Percentiles rank a stretch among this genome's conserved stretches.
phyloP scores from a whole-genome alignment of 2,888 invertebrate genomes.

The Catocala nupta region DNA sequence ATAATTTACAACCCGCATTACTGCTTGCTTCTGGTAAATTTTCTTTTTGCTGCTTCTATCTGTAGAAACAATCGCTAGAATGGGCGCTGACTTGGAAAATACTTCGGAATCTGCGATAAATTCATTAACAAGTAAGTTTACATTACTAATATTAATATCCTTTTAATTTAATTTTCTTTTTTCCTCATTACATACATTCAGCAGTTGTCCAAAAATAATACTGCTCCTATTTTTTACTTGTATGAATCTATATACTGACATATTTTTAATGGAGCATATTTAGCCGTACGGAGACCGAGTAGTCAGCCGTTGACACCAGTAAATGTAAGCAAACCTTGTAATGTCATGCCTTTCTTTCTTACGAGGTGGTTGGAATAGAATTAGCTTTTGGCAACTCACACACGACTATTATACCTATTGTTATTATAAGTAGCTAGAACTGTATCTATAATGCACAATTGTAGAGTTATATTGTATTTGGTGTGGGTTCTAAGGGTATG shows the following conservation, averaged over 20 bases:
- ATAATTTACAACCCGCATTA: no score
- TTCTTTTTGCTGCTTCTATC: slow-evolving; percentile 31
- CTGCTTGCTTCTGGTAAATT: slow-evolving; percentile 14
- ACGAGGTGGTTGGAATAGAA: slow-evolving; percentile 29
- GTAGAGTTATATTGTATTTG: slow-evolving; percentile 19
- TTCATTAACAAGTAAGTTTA: slow-evolving; percentile 74
- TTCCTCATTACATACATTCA: no score
- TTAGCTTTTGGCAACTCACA: slow-evolving; percentile 36
- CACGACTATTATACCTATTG: slow-evolving; percentile 19
- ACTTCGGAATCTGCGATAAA: slow-evolving; percentile 80
- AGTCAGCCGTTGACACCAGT: slow-evolving; percentile 62
- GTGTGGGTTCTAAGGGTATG: slow-evolving; percentile 5
- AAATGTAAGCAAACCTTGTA: slow-evolving; percentile 63
- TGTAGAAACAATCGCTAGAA: slow-evolving; percentile 77
- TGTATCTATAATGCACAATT: slow-evolving; percentile 14
- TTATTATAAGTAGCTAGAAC: slow-evolving; percentile 8
- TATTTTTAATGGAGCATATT: slow-evolving; percentile 1
- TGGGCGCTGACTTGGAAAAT: slow-evolving; percentile 80
- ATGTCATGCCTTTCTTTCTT: slow-evolving; percentile 24
- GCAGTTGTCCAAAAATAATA: neutral
- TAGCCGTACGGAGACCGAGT: slow-evolving; percentile 61
- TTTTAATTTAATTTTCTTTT: slow-evolving; percentile 3
- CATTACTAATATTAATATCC: no score
- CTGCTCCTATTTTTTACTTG: neutral
- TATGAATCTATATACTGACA: no score